Conservation (phyloP, 2,797 vertebrate genomes). For the Melanotaenia pygmaea region DNA sequence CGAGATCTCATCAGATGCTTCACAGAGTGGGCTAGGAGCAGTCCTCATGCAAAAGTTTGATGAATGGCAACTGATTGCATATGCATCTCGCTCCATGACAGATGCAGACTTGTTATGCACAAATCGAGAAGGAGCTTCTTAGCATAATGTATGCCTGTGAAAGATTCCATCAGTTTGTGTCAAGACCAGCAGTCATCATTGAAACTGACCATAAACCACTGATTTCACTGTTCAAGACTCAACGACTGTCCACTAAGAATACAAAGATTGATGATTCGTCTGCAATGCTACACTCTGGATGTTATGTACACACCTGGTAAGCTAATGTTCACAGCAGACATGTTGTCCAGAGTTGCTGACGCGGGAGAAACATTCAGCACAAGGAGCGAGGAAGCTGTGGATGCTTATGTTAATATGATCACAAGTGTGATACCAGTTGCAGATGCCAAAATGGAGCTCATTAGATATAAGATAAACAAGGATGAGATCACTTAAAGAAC, state of each 20-base stretch:
- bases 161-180: slow-evolving; percentile 4
- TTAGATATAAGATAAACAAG: neutral
- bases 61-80: no score
- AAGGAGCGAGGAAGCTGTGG: no score
- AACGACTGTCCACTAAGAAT: slow-evolving; percentile 24
- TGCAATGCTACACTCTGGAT: neutral
- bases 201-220: slow-evolving; percentile 18
- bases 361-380: neutral
- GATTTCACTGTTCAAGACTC: neutral
- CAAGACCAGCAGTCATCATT: neutral
- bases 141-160: no score
- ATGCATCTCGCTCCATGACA: no score
- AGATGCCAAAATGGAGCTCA: neutral
- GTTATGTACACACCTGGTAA: no score
- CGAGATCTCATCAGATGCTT: no score
- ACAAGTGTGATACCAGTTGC: neutral
- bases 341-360: no score
- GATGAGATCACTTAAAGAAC: neutral
- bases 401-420: neutral
- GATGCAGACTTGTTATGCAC: no score
- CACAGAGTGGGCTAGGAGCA: no score
- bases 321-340: no score
- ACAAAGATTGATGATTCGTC: neutral
- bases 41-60: no score
- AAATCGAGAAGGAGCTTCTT: no score